phyloP scores from a whole-genome alignment of 1,140 invertebrate species.

The Mactra quadrangularis region DNA sequence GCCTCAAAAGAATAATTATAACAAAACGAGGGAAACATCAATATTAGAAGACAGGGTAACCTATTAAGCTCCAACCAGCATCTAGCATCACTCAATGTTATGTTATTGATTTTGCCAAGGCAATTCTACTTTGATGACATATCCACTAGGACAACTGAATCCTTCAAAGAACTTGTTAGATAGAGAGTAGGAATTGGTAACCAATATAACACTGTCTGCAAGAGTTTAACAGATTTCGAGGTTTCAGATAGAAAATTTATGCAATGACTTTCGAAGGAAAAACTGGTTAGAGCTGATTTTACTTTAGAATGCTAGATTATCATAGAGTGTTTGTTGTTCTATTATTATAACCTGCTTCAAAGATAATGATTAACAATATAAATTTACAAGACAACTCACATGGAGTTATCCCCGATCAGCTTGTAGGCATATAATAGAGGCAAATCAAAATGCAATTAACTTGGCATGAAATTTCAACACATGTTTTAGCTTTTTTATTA shows the following conservation, averaged over 20 bases:
- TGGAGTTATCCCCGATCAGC: too few species aligned
- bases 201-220: constrained; percentile 45
- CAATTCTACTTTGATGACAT: constrained; percentile 57
- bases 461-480: too few species aligned
- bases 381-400: too few species aligned
- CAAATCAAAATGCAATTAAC: too few species aligned
- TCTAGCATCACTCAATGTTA: constrained; percentile 54
- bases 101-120: constrained; percentile 57
- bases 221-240: constrained; percentile 40
- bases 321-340: too few species aligned
- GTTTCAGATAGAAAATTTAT: constrained; percentile 31
- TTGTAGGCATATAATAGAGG: too few species aligned
- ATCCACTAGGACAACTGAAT: constrained; percentile 45
- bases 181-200: constrained; percentile 36
- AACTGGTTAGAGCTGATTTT: not conserved
- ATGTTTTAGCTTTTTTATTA: too few species aligned
- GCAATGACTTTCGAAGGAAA: constrained; percentile 11
- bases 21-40: constrained; percentile 57
- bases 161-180: constrained; percentile 60
- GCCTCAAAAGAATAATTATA: constrained; percentile 56
- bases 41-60: constrained; percentile 46
- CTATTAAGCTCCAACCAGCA: constrained; percentile 40
- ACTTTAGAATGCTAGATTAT: too few species aligned
- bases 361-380: too few species aligned
- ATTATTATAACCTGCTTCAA: too few species aligned